A percentile compares a stretch with the other conserved stretches of the same genome.
Evolutionary conservation across 1,140 invertebrate genomes (phyloP).

Genomic region (Centruroides sculpturatus): DNA sequence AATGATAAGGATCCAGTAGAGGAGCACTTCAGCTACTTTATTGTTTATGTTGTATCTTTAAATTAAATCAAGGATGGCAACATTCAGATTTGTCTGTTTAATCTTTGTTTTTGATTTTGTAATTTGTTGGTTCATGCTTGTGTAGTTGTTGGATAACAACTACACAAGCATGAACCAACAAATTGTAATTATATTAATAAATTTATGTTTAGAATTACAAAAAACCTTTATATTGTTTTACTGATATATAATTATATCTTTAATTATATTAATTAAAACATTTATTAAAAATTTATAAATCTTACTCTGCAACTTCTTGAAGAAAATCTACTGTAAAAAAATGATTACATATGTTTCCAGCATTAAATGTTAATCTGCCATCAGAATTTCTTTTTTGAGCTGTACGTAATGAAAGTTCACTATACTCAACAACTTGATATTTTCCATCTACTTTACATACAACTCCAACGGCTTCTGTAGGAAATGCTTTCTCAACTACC

Average conservation of each 20-base stretch:
- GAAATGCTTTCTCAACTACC: constrained; percentile 72
- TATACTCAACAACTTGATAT: constrained; percentile 94
- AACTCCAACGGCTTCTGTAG: constrained; percentile 87
- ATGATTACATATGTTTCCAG: constrained; percentile 97
- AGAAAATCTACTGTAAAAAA: constrained; percentile 86
- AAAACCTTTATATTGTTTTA: no score
- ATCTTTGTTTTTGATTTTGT: no score
- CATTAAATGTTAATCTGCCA: constrained; percentile 72
- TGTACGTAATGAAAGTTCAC: constrained; percentile 77
- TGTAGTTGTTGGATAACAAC: no score
- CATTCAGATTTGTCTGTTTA: no score
- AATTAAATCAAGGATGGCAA: no score
- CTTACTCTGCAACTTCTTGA: constrained; percentile 36
- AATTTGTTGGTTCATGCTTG: no score
- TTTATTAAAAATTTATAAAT: not conserved
- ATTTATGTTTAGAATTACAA: no score
- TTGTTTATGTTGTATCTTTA: no score
- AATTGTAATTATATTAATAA: no score
- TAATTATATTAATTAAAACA: not conserved
- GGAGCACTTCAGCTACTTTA: no score
- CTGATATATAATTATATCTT: not conserved
- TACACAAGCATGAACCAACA: no score
- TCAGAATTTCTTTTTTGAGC: constrained; percentile 61
- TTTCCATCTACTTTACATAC: constrained; percentile 75
- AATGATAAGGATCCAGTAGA: no score